These are phyloP conservation scores for Trogon melanurus DNA, from an alignment of 2,113 vertebrate species.

Conservation along the genomic window DNA sequence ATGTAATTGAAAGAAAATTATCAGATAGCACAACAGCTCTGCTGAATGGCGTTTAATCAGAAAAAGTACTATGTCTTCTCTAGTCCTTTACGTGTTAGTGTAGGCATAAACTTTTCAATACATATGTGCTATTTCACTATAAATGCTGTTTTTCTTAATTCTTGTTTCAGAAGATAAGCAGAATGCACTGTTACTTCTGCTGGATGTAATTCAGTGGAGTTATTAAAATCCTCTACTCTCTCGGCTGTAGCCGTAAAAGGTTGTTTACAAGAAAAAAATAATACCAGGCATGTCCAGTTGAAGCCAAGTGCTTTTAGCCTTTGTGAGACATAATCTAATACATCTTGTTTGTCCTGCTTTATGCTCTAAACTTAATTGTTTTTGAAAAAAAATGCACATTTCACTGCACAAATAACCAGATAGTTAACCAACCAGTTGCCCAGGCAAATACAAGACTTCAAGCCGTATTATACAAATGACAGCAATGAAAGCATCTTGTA, in stretches of 20 bases:
- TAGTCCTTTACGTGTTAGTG: not conserved
- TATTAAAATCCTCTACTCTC: not conserved
- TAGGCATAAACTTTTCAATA: not conserved
- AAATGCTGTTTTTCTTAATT: not conserved
- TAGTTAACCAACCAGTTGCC: not conserved
- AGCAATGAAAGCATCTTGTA: not conserved
- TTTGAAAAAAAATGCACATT: not conserved
- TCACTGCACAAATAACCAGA: not conserved
- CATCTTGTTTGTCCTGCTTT: not conserved
- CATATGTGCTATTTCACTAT: not conserved
- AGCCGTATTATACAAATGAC: not conserved
- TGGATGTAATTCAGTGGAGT: not conserved
- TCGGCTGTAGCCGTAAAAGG: not conserved
- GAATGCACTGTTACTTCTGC: not conserved
- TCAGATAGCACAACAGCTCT: not conserved
- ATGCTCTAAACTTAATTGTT: not conserved
- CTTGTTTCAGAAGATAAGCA: not conserved
- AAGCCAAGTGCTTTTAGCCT: not conserved
- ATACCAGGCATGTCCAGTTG: not conserved
- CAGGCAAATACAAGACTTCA: not conserved
- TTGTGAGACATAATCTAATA: not conserved
- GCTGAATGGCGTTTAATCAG: not conserved
- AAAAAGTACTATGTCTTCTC: not conserved
- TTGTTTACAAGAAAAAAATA: not conserved
- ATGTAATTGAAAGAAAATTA: not conserved